Percentiles rank a stretch among this genome's conserved stretches.
Evolutionary conservation across 1,140 invertebrate species (phyloP).

Genomic region (Tenebrio molitor): DNA sequence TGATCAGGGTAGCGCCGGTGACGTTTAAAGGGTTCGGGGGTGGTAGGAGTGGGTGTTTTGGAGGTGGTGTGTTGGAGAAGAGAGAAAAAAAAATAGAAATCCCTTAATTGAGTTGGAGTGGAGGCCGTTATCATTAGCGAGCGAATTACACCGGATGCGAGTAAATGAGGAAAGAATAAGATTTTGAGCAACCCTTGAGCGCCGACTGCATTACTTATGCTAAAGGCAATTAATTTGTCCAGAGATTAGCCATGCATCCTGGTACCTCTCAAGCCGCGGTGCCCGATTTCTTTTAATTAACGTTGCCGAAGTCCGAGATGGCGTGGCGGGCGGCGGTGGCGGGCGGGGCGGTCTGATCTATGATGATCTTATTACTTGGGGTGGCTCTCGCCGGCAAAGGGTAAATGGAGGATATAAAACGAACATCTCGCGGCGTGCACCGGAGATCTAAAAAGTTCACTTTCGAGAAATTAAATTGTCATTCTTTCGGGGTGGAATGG

Average conservation of each 20-base stretch:
- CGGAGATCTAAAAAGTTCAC: constrained; percentile 59
- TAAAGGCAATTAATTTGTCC: constrained; percentile 65
- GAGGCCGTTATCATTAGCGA: constrained; percentile 45
- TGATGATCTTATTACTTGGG: constrained; percentile 63
- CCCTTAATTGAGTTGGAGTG: constrained; percentile 45
- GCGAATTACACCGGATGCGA: constrained; percentile 47
- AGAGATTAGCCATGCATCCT: constrained; percentile 64
- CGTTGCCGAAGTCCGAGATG: constrained; percentile 63
- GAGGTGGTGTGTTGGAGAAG: too few relatives aligned
- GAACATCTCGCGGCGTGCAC: constrained; percentile 52
- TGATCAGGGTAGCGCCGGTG: too few relatives aligned
- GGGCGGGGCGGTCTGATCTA: constrained; percentile 59
- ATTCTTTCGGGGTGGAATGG: constrained; percentile 57
- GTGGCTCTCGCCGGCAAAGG: constrained; percentile 52
- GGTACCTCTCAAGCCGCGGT: constrained; percentile 58
- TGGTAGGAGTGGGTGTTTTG: too few relatives aligned
- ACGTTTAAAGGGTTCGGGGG: too few relatives aligned
- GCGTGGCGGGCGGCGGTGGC: constrained; percentile 50
- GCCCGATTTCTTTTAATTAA: constrained; percentile 64
- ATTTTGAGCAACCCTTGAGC: constrained; percentile 38
- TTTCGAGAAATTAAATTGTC: constrained; percentile 62
- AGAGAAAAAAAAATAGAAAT: constrained; percentile 26
- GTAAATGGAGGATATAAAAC: constrained; percentile 60
- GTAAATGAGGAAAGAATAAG: constrained; percentile 44
- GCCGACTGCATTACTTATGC: constrained; percentile 62